Conservation (phyloP, 2,888 invertebrate species). For the Lochmaea crataegi region DNA sequence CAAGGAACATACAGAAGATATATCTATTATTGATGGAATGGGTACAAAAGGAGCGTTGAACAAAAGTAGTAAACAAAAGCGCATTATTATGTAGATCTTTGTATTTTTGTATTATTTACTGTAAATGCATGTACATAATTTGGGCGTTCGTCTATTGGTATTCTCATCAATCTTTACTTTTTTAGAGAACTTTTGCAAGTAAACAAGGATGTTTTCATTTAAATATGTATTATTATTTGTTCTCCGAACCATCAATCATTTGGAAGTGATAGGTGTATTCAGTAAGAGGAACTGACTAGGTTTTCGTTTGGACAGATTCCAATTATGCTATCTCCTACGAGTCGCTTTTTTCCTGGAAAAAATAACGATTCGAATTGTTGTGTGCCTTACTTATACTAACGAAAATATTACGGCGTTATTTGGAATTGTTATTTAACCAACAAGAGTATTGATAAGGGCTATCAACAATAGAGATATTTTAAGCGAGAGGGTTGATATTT, state of each 20-base stretch:
- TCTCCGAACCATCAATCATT: slow-evolving; percentile 19
- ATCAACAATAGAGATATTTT: too few species aligned
- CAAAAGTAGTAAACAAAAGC: too few species aligned
- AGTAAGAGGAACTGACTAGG: slow-evolving; percentile 5
- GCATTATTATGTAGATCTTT: too few species aligned
- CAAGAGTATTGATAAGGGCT: too few species aligned
- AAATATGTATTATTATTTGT: slow-evolving; percentile 23
- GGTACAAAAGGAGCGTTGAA: too few species aligned
- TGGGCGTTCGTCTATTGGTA: not conserved
- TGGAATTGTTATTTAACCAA: too few species aligned
- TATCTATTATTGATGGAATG: too few species aligned
- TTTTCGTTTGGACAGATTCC: slow-evolving; percentile 15
- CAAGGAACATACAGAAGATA: too few species aligned
- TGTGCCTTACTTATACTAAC: not conserved
- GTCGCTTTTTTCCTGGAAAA: not conserved
- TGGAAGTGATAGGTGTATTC: slow-evolving; percentile 23
- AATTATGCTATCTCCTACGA: slow-evolving; percentile 1
- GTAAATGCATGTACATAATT: not conserved
- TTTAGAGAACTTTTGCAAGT: slow-evolving; percentile 11
- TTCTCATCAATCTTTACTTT: slow-evolving; percentile 1
- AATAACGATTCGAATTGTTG: not conserved
- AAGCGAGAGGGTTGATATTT: too few species aligned
- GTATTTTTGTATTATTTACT: too few species aligned
- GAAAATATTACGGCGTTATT: slow-evolving; percentile 9
- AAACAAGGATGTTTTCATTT: slow-evolving; percentile 25